These are phyloP conservation scores for Micropoecilia bifurca DNA, from an alignment of 2,797 vertebrate genomes.

Conservation along the genomic window DNA sequence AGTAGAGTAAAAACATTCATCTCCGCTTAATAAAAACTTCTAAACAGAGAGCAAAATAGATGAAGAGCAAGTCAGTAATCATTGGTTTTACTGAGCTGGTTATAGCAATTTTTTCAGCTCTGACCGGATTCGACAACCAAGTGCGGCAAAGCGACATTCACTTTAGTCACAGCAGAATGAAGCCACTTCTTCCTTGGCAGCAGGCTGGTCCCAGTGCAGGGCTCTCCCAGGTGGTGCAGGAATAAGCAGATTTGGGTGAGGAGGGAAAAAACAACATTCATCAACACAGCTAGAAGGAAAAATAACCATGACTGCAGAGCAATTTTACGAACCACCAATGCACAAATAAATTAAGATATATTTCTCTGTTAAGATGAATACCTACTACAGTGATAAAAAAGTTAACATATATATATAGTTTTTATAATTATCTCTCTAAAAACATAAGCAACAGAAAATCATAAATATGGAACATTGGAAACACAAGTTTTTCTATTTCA, in stretches of 20 bases:
- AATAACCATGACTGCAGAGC: conserved; percentile 39
- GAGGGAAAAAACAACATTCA: conserved; percentile 29
- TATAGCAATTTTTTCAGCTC: background rate
- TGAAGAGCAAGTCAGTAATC: conserved; percentile 3
- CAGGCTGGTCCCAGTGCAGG: conserved; percentile 3
- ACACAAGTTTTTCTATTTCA: conserved; percentile 69
- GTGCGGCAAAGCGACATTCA: conserved; percentile 3
- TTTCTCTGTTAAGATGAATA: conserved; percentile 51
- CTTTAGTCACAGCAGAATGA: background rate
- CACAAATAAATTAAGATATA: conserved; percentile 75
- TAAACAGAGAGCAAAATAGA: background rate
- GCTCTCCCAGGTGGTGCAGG: background rate
- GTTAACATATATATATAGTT: conserved; percentile 5
- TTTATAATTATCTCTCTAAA: conserved; percentile 28
- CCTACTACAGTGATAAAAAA: conserved; percentile 50
- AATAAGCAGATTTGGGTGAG: conserved; percentile 7
- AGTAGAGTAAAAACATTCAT: background rate
- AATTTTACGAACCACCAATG: conserved; percentile 53
- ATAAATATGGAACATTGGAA: conserved; percentile 75
- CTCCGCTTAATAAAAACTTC: background rate
- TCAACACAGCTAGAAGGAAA: conserved; percentile 17
- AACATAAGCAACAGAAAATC: conserved; percentile 58
- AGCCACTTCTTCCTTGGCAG: background rate
- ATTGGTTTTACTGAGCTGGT: background rate
- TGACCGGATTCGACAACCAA: conserved; percentile 3